Evolutionary conservation across 1,140 invertebrate genomes (phyloP).

Genomic region (Penaeus chinensis): DNA sequence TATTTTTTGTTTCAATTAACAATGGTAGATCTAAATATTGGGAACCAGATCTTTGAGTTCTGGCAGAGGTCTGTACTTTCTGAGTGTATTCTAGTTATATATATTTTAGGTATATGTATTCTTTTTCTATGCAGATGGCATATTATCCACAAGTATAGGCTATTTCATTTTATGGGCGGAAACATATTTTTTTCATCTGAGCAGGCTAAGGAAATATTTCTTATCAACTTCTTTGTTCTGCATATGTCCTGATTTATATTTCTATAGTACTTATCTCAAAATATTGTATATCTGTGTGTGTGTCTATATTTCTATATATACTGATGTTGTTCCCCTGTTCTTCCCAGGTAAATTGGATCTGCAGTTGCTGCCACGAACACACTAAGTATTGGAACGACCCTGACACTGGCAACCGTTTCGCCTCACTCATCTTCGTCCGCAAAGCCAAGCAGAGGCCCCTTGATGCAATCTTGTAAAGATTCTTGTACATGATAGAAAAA

Average conservation of each 20-base stretch:
- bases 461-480: constrained; percentile 44
- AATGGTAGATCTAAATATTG: too few relatives aligned
- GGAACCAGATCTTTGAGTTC: too few relatives aligned
- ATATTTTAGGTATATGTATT: too few relatives aligned
- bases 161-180: too few relatives aligned
- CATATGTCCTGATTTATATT: neutral
- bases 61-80: too few relatives aligned
- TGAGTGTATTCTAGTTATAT: too few relatives aligned
- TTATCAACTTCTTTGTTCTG: too few relatives aligned
- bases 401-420: constrained; percentile 62
- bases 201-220: too few relatives aligned
- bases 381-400: constrained; percentile 62
- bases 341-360: constrained; percentile 62
- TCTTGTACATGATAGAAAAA: neutral
- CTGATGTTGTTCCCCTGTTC: neutral
- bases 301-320: neutral
- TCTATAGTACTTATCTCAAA: neutral
- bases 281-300: neutral
- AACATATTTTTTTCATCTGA: too few relatives aligned
- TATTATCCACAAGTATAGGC: too few relatives aligned
- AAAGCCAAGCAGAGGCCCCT: constrained; percentile 59
- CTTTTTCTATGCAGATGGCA: too few relatives aligned
- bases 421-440: constrained; percentile 62
- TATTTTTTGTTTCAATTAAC: too few relatives aligned
- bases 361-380: constrained; percentile 63